Evolutionary conservation across 2,888 invertebrate genomes (phyloP).

Genomic region (Nomada flava): DNA sequence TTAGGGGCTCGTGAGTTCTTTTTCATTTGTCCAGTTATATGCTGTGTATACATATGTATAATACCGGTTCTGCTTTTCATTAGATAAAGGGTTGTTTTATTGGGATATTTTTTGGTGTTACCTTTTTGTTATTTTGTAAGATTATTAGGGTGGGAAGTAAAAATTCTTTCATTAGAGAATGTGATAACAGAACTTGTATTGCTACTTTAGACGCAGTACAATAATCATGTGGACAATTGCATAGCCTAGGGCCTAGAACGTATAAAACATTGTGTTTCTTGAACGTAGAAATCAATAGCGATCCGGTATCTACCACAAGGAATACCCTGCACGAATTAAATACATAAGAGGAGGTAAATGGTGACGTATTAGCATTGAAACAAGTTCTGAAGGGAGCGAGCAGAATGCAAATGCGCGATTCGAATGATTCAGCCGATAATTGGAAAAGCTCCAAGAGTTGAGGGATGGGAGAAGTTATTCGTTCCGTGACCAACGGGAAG

Average conservation of each 20-base stretch:
- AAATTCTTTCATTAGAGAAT: too few relatives aligned
- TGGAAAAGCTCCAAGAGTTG: slow-evolving; percentile 71
- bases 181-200: too few relatives aligned
- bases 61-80: too few relatives aligned
- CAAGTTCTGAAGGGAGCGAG: slow-evolving; percentile 63
- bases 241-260: too few relatives aligned
- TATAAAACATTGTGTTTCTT: not conserved
- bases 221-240: too few relatives aligned
- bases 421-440: slow-evolving; percentile 72
- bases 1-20: slow-evolving; percentile 2
- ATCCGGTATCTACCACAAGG: not conserved
- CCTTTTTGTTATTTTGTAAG: too few relatives aligned
- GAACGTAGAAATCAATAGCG: slow-evolving; percentile 22
- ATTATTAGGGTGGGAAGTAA: too few relatives aligned
- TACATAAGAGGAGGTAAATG: slow-evolving; percentile 35
- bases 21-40: not conserved
- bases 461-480: slow-evolving; percentile 46
- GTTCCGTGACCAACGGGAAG: not conserved
- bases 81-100: too few relatives aligned
- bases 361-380: slow-evolving; percentile 70
- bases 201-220: too few relatives aligned
- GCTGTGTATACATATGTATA: too few relatives aligned
- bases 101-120: too few relatives aligned
- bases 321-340: slow-evolving; percentile 37
- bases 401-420: slow-evolving; percentile 68